These are phyloP conservation scores for Xestia rhomboidea DNA, from an alignment of 2,888 invertebrate species.

Conservation along the genomic window DNA sequence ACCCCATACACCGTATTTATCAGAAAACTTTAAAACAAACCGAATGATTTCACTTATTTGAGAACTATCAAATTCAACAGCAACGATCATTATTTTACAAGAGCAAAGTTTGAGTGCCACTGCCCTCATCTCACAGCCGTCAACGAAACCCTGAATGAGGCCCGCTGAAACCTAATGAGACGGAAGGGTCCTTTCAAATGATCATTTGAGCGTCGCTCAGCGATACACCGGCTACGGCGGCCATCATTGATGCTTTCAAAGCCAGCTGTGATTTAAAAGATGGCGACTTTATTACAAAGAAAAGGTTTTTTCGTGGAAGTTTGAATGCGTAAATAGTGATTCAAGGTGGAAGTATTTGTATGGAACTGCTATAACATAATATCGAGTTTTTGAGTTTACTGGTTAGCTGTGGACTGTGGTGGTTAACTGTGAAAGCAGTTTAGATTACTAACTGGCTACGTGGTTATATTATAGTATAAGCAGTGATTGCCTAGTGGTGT, in stretches of 20 bases:
- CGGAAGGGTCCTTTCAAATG: conserved; percentile 65
- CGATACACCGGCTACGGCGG: conserved; percentile 42
- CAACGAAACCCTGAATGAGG: conserved; percentile 52
- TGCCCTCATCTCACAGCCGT: conserved; percentile 37
- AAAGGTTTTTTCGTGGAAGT: background rate
- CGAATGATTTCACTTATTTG: background rate
- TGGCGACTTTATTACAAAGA: conserved; percentile 19
- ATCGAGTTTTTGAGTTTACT: background rate
- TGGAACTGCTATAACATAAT: background rate
- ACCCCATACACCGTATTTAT: background rate
- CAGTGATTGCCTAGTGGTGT: no score
- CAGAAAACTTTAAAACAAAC: background rate
- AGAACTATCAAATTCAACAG: background rate
- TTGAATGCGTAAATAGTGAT: background rate
- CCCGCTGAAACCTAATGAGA: conserved; percentile 61
- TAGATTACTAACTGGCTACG: background rate
- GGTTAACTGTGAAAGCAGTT: no score
- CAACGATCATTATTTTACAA: background rate
- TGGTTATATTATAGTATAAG: no score
- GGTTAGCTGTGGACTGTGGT: no score
- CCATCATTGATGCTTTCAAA: conserved; percentile 42
- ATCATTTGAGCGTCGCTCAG: conserved; percentile 59
- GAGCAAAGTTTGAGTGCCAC: conserved; percentile 41
- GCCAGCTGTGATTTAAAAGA: conserved; percentile 46
- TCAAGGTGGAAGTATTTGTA: background rate